Conservation (phyloP, 2,797 vertebrate species). For the Pristis pectinata region DNA sequence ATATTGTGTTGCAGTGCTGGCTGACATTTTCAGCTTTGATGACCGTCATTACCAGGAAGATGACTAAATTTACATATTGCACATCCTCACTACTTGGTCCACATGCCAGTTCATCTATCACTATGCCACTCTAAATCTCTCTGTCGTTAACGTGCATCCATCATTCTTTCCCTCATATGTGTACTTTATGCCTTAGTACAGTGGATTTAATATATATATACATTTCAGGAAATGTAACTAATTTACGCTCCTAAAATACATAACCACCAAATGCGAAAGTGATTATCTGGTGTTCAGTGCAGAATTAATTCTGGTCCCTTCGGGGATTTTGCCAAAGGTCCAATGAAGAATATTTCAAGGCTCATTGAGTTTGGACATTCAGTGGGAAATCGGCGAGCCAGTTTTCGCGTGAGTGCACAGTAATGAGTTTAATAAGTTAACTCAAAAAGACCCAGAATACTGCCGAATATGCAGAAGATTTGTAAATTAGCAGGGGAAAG, state of each 20-base stretch:
- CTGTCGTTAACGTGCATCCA: neutral
- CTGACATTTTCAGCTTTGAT: neutral
- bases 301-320: constrained; percentile 29
- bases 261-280: neutral
- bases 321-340: constrained; percentile 30
- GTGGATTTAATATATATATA: neutral
- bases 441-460: neutral
- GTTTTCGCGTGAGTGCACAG: constrained; percentile 23
- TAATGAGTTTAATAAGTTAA: constrained; percentile 37
- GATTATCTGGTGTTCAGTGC: constrained; percentile 24
- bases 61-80: neutral
- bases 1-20: neutral
- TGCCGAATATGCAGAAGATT: neutral
- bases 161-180: neutral
- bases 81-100: neutral
- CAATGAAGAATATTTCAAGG: constrained; percentile 29
- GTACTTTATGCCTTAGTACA: neutral
- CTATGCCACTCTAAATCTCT: too few species aligned
- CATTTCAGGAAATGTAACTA: neutral
- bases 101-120: neutral
- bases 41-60: neutral
- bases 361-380: constrained; percentile 37
- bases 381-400: neutral
- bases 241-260: neutral
- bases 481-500: neutral